phyloP scores from a whole-genome alignment of 2,888 invertebrate genomes.

The Hypercompe scribonia region DNA sequence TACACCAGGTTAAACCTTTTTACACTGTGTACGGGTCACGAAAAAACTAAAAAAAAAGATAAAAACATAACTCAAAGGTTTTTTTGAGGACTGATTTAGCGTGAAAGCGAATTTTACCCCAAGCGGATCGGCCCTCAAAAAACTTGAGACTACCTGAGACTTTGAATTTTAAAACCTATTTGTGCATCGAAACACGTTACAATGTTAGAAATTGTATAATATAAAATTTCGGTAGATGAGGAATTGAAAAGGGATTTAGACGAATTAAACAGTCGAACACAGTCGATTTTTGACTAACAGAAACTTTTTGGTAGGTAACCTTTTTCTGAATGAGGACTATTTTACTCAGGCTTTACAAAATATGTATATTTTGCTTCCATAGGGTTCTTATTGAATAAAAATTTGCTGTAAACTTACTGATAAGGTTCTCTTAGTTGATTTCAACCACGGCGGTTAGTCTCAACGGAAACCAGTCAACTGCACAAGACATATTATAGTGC shows the following conservation, averaged over 20 bases:
- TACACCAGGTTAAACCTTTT: constrained; percentile 53
- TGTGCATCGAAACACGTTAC: constrained; percentile 58
- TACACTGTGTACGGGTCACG: constrained; percentile 63
- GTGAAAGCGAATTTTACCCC: constrained; percentile 77
- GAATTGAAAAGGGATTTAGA: neutral
- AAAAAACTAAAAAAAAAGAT: constrained; percentile 58
- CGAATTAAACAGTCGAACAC: neutral
- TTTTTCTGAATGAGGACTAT: neutral
- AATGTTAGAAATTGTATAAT: constrained; percentile 38
- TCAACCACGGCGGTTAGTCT: too few species aligned
- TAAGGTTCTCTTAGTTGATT: too few species aligned
- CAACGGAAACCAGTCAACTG: too few species aligned
- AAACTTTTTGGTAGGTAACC: neutral
- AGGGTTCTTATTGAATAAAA: neutral
- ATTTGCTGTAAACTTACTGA: neutral
- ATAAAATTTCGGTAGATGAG: constrained; percentile 11
- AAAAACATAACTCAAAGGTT: constrained; percentile 66
- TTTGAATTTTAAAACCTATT: constrained; percentile 56
- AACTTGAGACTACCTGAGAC: constrained; percentile 66
- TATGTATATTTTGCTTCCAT: neutral
- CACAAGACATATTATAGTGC: too few species aligned
- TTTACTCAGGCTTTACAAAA: neutral
- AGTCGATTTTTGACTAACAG: neutral
- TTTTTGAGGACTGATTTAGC: constrained; percentile 72
- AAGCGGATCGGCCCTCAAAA: constrained; percentile 65